Evolutionary conservation across 2,113 vertebrate species (phyloP).

Genomic region (Carollia perspicillata): DNA sequence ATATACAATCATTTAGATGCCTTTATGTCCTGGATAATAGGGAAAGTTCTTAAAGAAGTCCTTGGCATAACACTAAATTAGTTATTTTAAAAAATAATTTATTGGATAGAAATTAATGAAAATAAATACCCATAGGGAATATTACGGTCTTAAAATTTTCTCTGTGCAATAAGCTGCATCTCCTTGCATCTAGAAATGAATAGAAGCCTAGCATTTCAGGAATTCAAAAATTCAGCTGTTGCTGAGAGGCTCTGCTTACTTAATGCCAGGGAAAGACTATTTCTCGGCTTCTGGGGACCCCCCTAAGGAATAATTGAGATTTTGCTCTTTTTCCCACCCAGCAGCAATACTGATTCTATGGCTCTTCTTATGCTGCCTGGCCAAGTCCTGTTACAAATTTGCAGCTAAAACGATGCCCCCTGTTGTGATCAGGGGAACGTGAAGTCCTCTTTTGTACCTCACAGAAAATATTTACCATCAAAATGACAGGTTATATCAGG

Average conservation of each 20-base stretch:
- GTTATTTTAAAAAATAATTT: background rate
- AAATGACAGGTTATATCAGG: background rate
- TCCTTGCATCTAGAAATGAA: background rate
- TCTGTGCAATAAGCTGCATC: background rate
- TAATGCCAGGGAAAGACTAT: background rate
- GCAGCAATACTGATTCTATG: fast-evolving
- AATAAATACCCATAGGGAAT: background rate
- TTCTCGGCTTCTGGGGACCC: background rate
- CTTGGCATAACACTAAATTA: background rate
- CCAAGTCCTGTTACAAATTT: background rate
- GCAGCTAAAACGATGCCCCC: background rate
- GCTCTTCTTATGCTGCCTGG: background rate
- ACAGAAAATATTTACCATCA: background rate
- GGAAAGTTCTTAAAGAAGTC: background rate
- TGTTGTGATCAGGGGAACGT: too few species aligned
- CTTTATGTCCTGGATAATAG: background rate
- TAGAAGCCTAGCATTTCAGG: background rate
- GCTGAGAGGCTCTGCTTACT: background rate
- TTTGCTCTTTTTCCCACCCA: background rate
- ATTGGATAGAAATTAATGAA: background rate
- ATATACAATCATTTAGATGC: background rate
- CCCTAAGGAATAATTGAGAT: background rate
- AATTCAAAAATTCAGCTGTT: background rate
- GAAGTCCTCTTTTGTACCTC: background rate
- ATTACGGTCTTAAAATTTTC: background rate